Base-by-base conservation (phyloP, 2,113 vertebrate genomes). In the Nannobrachium achirus region DNA sequence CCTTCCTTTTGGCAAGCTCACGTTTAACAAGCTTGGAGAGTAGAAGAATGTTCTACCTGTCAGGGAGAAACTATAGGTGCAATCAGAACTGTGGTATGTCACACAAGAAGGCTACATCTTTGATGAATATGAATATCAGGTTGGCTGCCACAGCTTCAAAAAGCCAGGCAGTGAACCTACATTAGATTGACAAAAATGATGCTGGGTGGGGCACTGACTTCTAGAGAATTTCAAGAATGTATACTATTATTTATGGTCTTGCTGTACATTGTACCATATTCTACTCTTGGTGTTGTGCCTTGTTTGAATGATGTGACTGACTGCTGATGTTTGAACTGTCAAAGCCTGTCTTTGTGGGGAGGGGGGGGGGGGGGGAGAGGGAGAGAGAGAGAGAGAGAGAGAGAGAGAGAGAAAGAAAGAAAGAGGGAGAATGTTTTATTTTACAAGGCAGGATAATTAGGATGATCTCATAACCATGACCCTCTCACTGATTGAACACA, bases 281-380 rank as follows among this genome's bases (percentile, higher is more conserved):
- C 75, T 67, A 76, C 69, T 68, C 58, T 75, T 59, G 61, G 73
- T 85, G 80, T 60, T 73, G 86, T 89, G 88, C 86, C 88, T 90
- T 90, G 83, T 85, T 85, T 69, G 46, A 76, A 66, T 71, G 18
- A 75, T 67, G 55, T 61, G 51, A 69, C 61, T 66, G 75, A 76
- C 48, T 75, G 10, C 3, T 33, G 25, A 25, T 63, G 73, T 73
- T 65, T 63, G 25, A 60, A 59, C 56, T 42, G 56, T 59, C 40
- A 42, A 63, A 76, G 53, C 63, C 66, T 64, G 50, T 78, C 57
- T 40, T 13, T 69, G 68, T 72, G 61, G 72, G 63, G 56, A 49
- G n/a, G n/a, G n/a, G n/a, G n/a, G n/a, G n/a, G 66, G 58, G 61
- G 39, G 63, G 71, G 13, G 50, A 33, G 25, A 33, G 25, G 6